phyloP scores from a whole-genome alignment of 2,888 invertebrate species.

The Tiliacea citrago region DNA sequence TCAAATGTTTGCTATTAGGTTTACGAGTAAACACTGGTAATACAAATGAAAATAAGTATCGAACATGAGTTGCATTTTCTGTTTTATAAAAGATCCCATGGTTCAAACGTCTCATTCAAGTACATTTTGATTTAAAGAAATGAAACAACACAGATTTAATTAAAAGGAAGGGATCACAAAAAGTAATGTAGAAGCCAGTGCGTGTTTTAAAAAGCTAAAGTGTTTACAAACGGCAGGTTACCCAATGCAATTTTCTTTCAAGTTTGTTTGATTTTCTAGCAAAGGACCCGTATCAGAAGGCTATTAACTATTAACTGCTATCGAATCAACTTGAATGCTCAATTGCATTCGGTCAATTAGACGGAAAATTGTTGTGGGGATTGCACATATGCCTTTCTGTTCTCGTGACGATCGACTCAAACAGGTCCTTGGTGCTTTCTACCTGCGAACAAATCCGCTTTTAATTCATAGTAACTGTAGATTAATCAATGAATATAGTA shows the following conservation, averaged over 20 bases:
- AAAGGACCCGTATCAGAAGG: constrained; percentile 80
- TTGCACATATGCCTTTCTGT: constrained; percentile 70
- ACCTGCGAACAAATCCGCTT: constrained; percentile 55
- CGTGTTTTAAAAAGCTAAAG: constrained; percentile 55
- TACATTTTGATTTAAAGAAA: constrained; percentile 44
- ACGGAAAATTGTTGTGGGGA: constrained; percentile 87
- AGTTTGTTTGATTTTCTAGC: constrained; percentile 77
- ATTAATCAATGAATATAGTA: constrained; percentile 16
- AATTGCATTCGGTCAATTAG: constrained; percentile 88
- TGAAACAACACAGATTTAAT: constrained; percentile 50
- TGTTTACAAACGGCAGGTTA: constrained; percentile 63
- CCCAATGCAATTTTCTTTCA: constrained; percentile 67
- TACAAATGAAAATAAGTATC: constrained; percentile 3
- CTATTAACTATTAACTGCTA: constrained; percentile 85
- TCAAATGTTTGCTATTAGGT: neutral
- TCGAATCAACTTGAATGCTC: constrained; percentile 84
- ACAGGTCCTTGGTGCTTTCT: constrained; percentile 61
- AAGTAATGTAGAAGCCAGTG: constrained; percentile 36
- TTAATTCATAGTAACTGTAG: constrained; percentile 47
- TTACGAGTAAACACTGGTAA: neutral
- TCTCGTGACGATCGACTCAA: constrained; percentile 52
- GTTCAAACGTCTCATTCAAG: constrained; percentile 6
- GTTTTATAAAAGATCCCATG: constrained; percentile 9
- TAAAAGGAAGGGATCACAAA: constrained; percentile 45
- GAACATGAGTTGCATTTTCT: neutral